These are phyloP conservation scores for Chaetophractus vellerosus DNA, from an alignment of 2,797 vertebrate genomes.

Conservation along the genomic window DNA sequence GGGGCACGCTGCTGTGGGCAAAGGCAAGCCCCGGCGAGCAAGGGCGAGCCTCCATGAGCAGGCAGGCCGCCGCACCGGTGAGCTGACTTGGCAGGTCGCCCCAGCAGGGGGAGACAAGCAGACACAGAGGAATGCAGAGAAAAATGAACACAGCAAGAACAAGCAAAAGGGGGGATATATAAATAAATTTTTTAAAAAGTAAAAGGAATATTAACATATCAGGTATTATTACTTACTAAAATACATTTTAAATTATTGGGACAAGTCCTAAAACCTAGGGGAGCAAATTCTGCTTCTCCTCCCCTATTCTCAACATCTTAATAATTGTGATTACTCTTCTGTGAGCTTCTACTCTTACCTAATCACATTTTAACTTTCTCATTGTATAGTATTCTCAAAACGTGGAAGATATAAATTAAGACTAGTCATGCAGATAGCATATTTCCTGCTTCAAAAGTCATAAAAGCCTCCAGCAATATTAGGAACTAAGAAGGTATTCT, in stretches of 20 bases:
- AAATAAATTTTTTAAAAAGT: too few species aligned
- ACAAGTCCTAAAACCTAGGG: not conserved
- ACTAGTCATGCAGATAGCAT: not conserved
- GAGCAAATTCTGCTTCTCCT: not conserved
- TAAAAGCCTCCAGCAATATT: constrained; percentile 2
- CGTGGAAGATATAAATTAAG: constrained; percentile 54
- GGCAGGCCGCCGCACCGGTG: too few species aligned
- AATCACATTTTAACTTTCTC: constrained; percentile 26
- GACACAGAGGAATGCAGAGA: too few species aligned
- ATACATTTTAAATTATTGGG: not conserved
- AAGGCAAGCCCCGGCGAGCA: too few species aligned
- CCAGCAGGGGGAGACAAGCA: too few species aligned
- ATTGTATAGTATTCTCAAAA: constrained; percentile 25
- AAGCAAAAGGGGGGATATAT: too few species aligned
- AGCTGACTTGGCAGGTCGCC: too few species aligned
- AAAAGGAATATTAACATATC: constrained; percentile 3
- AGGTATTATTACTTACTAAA: not conserved
- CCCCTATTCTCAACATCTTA: not conserved
- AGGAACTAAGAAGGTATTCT: not conserved
- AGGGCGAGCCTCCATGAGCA: too few species aligned
- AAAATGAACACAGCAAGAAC: too few species aligned
- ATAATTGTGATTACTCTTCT: not conserved
- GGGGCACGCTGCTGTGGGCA: too few species aligned
- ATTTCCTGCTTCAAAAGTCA: constrained; percentile 12
- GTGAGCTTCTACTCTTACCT: not conserved